phyloP scores from a whole-genome alignment of 2,113 vertebrate species.

The Dasyornis broadbenti region DNA sequence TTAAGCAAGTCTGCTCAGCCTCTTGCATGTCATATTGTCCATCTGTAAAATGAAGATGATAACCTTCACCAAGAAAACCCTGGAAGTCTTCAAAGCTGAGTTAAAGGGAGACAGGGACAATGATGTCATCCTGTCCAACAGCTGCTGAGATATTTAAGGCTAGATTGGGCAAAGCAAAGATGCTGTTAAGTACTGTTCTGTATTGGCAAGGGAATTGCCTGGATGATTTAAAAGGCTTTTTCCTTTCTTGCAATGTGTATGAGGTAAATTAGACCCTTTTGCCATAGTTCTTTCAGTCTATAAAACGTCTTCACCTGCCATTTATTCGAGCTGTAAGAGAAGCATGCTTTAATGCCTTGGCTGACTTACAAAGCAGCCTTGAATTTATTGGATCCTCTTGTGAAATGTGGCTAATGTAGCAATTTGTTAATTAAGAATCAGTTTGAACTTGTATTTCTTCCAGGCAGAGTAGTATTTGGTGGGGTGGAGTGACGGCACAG shows the following conservation, averaged over 20 bases:
- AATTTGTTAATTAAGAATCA: slow-evolving; percentile 38
- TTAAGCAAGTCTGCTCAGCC: not conserved
- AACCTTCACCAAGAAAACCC: not conserved
- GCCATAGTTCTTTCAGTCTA: slow-evolving; percentile 23
- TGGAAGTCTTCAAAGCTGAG: not conserved
- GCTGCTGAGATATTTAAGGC: slow-evolving; percentile 6
- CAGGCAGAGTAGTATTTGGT: not conserved
- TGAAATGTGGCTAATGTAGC: slow-evolving; percentile 39
- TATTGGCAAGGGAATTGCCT: slow-evolving; percentile 31
- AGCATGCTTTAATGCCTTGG: slow-evolving; percentile 30
- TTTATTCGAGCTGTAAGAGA: slow-evolving; percentile 33
- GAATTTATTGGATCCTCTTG: slow-evolving; percentile 32
- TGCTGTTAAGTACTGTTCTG: not conserved
- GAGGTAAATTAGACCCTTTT: slow-evolving; percentile 39
- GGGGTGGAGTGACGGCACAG: not conserved
- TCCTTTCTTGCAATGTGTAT: not conserved
- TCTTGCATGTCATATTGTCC: not conserved
- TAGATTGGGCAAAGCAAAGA: not conserved
- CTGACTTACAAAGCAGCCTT: slow-evolving; percentile 15
- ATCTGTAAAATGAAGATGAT: not conserved
- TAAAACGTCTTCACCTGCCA: slow-evolving; percentile 46
- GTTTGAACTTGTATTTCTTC: slow-evolving; percentile 3
- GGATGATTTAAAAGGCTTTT: slow-evolving; percentile 45
- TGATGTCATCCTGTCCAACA: slow-evolving; percentile 8
- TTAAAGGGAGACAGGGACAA: not conserved